Percentiles rank a stretch among this genome's conserved stretches.
phyloP scores from a whole-genome alignment of 2,113 vertebrate genomes.

The Probosciger aterrimus region DNA sequence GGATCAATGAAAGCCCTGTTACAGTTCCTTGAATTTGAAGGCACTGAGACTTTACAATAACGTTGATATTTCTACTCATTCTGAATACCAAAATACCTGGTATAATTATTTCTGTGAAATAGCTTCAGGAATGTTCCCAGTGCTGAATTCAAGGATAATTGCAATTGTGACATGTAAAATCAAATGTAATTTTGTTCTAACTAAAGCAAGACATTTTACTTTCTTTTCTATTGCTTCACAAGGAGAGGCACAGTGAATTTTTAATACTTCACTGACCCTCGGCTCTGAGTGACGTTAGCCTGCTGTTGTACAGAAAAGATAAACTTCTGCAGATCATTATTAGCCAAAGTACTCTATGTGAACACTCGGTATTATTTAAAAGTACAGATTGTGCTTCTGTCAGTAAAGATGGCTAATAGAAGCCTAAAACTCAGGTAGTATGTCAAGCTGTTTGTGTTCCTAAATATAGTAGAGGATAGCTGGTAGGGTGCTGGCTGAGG shows the following conservation, averaged over 20 bases:
- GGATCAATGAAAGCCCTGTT: neutral
- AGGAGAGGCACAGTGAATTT: neutral
- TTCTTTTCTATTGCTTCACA: constrained; percentile 6
- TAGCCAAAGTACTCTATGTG: neutral
- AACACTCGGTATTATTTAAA: neutral
- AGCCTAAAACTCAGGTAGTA: neutral
- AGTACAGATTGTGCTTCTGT: neutral
- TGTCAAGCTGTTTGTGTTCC: neutral
- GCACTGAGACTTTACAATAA: neutral
- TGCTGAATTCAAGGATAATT: constrained; percentile 35
- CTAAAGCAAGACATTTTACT: neutral
- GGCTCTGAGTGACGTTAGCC: neutral
- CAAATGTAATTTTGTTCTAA: constrained; percentile 21
- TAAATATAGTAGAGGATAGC: neutral
- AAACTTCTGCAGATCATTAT: neutral
- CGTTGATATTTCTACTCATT: neutral
- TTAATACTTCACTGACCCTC: neutral
- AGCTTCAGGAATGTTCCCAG: constrained; percentile 14
- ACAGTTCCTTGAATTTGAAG: neutral
- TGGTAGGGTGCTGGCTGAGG: neutral
- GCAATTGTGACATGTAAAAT: neutral
- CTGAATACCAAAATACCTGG: neutral
- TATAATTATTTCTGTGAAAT: constrained; percentile 39
- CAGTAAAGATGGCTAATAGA: neutral
- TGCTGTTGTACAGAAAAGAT: neutral